These are phyloP conservation scores for Halcyon senegalensis DNA, from an alignment of 2,113 vertebrate species.

Conservation along the genomic window DNA sequence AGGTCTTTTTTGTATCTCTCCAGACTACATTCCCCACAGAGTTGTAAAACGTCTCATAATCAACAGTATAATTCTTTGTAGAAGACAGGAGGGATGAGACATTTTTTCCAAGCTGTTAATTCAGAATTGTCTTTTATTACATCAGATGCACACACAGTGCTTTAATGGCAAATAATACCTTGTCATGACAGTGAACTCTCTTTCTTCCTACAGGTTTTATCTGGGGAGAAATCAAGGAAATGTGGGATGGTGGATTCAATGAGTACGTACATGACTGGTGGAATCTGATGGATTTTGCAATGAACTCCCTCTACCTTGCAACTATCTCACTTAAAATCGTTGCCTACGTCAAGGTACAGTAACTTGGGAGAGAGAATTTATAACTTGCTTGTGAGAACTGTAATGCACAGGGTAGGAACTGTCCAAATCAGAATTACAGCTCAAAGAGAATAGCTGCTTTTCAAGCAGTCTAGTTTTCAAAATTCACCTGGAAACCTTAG, in stretches of 20 bases:
- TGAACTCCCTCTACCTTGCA: conserved; percentile 96
- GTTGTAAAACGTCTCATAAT: not conserved
- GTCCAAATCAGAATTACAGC: not conserved
- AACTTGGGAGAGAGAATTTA: not conserved
- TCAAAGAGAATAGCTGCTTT: not conserved
- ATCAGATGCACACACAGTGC: not conserved
- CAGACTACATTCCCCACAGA: not conserved
- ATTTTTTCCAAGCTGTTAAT: conserved; percentile 10
- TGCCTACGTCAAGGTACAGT: conserved; percentile 92
- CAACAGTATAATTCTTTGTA: not conserved
- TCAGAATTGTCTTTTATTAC: not conserved
- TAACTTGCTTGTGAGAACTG: not conserved
- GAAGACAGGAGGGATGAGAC: not conserved
- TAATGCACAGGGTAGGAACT: not conserved
- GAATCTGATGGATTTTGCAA: conserved; percentile 98
- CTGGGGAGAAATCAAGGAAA: conserved; percentile 98
- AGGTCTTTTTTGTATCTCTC: not conserved
- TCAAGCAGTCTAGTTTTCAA: not conserved
- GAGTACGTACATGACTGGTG: conserved; percentile 98
- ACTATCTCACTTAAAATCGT: conserved; percentile 97
- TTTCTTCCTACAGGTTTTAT: conserved; percentile 86
- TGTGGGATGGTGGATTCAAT: conserved; percentile 97
- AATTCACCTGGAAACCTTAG: not conserved
- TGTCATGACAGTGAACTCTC: not conserved
- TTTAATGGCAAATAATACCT: not conserved